Base-by-base conservation (phyloP, 2,797 vertebrate species). In the Pogonophryne albipinna region DNA sequence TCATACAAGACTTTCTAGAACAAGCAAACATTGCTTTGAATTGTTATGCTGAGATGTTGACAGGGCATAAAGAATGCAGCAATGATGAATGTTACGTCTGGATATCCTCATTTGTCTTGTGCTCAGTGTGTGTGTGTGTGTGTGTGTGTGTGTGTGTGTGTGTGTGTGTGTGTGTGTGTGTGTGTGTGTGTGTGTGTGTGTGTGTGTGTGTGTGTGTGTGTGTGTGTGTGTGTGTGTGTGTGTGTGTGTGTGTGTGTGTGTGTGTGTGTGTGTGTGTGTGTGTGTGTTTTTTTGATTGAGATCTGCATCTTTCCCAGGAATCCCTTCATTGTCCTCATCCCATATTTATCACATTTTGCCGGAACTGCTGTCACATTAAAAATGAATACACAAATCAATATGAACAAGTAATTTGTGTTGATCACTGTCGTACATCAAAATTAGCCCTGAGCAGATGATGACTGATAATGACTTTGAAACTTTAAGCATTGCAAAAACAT, bases 381-480 rank as follows among this genome's bases (percentile, higher is more conserved):
- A 82, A 87, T 87, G 8, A 76, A 78, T 79, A 70, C 73, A 85
- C 79, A 79, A 78, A 80, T 82, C 80, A 85, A 81, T 79, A 82
- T 56, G 73, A 87, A 82, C 77, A 83, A 76, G 76, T 88, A 51
- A 88, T 89, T 84, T 86, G 80, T 86, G 80, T 89, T 87, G 84
- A 92, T 90, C 76, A 83, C 79, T 84, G 76, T 72, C 82, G 83
- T 88, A 74, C 49, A 88, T 81, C 71, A 89, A 87, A 89, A 87
- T 89, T 70, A 89, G 67, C 77, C 64, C 63, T 60, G 63, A 67
- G 74, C 74, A 81, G 85, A 88, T 89, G 71, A 87, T 64, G 79
- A 82, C 65, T 83, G 79, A 85, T 88, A 87, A 91, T 89, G 76
- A 90, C 71, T 88, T 86, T 90, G 77, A 89, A 89, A 87, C 84